phyloP scores from a whole-genome alignment of 2,113 vertebrate genomes.

The Hyaena hyaena region DNA sequence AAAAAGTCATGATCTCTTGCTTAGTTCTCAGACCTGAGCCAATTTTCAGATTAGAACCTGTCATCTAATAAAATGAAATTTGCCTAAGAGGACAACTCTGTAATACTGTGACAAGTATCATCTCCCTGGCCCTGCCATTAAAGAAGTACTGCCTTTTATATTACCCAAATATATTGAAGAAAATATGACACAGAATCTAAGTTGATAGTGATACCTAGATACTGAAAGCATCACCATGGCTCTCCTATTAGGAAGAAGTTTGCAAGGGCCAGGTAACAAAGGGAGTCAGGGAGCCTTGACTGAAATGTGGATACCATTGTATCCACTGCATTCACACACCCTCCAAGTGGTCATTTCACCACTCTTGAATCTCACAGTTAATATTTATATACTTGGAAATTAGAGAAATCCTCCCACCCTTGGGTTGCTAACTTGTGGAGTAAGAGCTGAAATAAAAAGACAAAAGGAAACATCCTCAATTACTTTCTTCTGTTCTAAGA shows the following conservation, averaged over 20 bases:
- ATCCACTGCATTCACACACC: background rate
- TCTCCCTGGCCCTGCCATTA: background rate
- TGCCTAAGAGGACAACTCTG: background rate
- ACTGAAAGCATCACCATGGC: background rate
- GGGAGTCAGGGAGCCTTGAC: background rate
- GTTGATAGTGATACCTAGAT: background rate
- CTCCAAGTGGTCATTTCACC: background rate
- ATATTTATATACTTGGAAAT: background rate
- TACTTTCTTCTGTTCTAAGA: background rate
- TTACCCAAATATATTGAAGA: background rate
- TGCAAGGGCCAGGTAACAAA: background rate
- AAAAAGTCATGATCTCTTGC: background rate
- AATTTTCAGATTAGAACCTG: conserved; percentile 21
- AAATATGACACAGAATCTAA: background rate
- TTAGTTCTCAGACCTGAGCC: background rate
- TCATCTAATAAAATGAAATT: background rate
- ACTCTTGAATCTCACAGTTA: background rate
- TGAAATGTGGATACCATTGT: background rate
- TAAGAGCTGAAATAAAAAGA: background rate
- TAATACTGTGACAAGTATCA: background rate
- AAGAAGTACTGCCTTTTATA: background rate
- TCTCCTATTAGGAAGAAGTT: background rate
- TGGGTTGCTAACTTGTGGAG: background rate
- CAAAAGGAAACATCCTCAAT: background rate
- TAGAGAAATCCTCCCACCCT: background rate